Conservation (phyloP, 2,113 vertebrate genomes). For the human (Homo sapiens) region GRCh38 chr6:147566001-147566500, state of each 20-base stretch:
- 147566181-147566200: conserved; percentile 21
- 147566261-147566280: neutral
- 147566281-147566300: neutral
- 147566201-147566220: neutral
- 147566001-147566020: neutral
- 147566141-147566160: neutral
- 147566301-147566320: neutral
- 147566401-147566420: conserved; percentile 50
- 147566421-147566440: conserved; percentile 25
- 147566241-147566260: neutral
- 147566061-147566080: neutral
- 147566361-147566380: conserved; percentile 36
- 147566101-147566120: neutral
- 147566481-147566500: conserved; percentile 2
- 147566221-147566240: neutral
- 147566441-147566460: conserved; percentile 59
- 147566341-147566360: neutral
- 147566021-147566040: neutral
- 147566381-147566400: conserved; percentile 53
- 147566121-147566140: neutral
- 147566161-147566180: conserved; percentile 25
- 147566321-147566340: neutral
- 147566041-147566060: neutral
- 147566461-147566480: conserved; percentile 53
- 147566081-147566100: neutral